Evolutionary conservation across 1,140 invertebrate species (phyloP).

Genomic region (Neodiprion pinetum): DNA sequence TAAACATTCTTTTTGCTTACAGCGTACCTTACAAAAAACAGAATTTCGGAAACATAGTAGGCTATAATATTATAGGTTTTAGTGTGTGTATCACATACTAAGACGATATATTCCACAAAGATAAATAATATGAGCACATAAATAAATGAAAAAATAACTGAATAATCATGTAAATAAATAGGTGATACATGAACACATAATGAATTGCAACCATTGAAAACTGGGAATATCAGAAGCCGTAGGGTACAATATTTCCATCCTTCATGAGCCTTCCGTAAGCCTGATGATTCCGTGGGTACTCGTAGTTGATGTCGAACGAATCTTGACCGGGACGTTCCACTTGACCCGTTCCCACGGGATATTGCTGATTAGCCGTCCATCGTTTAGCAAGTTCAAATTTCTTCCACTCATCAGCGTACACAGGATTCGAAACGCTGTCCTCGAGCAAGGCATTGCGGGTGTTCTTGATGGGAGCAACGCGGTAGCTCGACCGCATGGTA

Average conservation of each 20-base stretch:
- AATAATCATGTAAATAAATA: not conserved
- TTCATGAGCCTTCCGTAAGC: not conserved
- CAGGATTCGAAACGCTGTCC: not conserved
- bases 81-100: not conserved
- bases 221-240: not conserved
- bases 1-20: too few species aligned
- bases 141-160: not conserved
- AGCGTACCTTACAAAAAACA: too few species aligned
- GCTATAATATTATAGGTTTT: too few species aligned
- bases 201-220: not conserved
- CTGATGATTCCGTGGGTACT: not conserved
- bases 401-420: not conserved
- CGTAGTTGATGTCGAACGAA: not conserved
- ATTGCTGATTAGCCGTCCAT: conserved; percentile 1
- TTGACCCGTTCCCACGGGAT: not conserved
- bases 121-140: not conserved
- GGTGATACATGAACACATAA: too few species aligned
- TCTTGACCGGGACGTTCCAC: not conserved
- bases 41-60: too few species aligned
- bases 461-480: not conserved
- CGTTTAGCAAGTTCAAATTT: not conserved
- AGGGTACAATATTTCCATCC: not conserved
- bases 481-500: not conserved
- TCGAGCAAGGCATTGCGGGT: not conserved
- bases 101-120: too few species aligned